phyloP scores from a whole-genome alignment of 2,113 vertebrate species.

The Sorex fumeus region DNA sequence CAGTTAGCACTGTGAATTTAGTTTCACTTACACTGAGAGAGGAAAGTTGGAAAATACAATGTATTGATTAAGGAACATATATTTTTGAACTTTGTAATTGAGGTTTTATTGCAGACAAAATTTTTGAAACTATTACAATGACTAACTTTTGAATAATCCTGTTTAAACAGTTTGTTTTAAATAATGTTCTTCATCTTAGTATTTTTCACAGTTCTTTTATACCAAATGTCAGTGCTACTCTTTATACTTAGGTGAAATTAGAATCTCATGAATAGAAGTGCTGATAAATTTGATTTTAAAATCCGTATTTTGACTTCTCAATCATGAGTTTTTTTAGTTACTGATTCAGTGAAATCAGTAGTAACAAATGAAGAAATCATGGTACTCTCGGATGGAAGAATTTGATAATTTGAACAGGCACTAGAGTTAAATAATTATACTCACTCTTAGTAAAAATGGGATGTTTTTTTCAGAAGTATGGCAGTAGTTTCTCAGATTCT shows the following conservation, averaged over 20 bases:
- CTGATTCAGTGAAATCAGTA: constrained; percentile 12
- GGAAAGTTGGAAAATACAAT: neutral
- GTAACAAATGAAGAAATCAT: neutral
- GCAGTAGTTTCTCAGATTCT: too few relatives aligned
- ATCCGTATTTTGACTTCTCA: too few relatives aligned
- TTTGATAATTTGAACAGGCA: neutral
- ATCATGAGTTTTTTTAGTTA: neutral
- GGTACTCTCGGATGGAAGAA: neutral
- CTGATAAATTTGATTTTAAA: neutral
- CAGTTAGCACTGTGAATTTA: neutral
- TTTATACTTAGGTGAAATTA: too few relatives aligned
- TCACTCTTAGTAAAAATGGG: neutral
- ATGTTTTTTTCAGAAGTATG: too few relatives aligned
- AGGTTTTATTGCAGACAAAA: neutral
- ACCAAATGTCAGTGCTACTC: too few relatives aligned
- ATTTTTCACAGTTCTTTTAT: neutral
- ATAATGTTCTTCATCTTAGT: neutral
- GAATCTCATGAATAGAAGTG: neutral
- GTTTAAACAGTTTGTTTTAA: neutral
- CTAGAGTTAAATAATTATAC: neutral
- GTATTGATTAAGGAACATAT: constrained; percentile 13
- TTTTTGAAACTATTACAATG: constrained; percentile 38
- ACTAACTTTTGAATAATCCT: neutral
- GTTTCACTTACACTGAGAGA: neutral
- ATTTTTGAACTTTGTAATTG: neutral